phyloP scores from a whole-genome alignment of 2,113 vertebrate species.

The Gymnobelideus leadbeateri region DNA sequence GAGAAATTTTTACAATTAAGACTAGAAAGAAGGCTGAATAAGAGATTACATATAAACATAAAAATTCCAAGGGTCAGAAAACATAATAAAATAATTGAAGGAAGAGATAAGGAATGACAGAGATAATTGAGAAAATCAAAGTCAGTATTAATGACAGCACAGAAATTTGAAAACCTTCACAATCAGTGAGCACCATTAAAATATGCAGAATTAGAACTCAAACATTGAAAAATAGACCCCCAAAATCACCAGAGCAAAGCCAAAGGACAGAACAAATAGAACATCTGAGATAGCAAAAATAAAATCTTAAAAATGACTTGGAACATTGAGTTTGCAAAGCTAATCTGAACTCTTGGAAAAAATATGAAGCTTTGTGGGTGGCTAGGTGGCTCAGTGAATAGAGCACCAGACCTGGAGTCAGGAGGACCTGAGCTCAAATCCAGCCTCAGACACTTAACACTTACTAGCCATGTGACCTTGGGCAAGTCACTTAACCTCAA shows the following conservation, averaged over 20 bases:
- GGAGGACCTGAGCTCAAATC: no score
- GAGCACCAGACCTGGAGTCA: no score
- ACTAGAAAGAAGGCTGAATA: neutral
- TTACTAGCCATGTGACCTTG: no score
- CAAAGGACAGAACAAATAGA: neutral
- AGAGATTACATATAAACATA: neutral
- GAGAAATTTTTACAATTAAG: neutral
- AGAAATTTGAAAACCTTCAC: neutral
- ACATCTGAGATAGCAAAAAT: neutral
- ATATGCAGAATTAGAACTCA: neutral
- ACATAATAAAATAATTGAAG: neutral
- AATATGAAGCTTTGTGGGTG: neutral
- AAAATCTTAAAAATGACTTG: neutral
- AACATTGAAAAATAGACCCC: neutral
- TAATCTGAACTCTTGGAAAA: neutral
- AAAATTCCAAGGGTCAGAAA: neutral
- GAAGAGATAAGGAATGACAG: neutral
- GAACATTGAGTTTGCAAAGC: neutral
- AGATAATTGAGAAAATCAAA: neutral
- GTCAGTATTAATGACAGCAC: neutral
- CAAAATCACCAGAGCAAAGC: neutral
- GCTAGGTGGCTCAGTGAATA: no score
- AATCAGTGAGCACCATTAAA: neutral
- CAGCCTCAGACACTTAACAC: no score
- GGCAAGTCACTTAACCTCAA: no score